Evolutionary conservation across 2,888 invertebrate genomes (phyloP), one percentile per base, ranked within the genome.

Genomic region (Aproaerema taeniolella): DNA sequence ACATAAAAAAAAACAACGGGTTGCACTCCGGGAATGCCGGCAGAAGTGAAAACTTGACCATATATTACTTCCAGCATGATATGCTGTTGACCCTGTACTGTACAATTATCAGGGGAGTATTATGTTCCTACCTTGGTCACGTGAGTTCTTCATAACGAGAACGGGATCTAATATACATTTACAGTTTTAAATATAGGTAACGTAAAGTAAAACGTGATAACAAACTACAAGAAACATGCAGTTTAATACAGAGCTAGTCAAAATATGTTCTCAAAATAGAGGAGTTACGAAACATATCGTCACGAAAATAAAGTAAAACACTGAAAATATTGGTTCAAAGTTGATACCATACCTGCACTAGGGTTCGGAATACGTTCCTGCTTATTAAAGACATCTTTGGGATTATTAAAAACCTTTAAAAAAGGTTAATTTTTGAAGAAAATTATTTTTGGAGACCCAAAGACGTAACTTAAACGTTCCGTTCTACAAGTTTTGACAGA

Each of bases 261-360:
- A 33, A 34, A 17, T 11, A 11, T 24, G 28, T n/a, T 35, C 42
- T 39, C 39, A 43, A 44, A 41, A 44, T 38, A 36, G 40, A 49
- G 45, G 42, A 49, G 80, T 83, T 82, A 85, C 79, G 82, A 83
- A 85, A 85, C 82, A 67, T 38, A 46, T 38, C 12, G 35, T n/a
- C 29, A 7, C 26, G 26, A 40, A 43, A 42, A 38, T 24, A 30
- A 2, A 15, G 15, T 15, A 1, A 9, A 33, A 20, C n/a, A 12
- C 2, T 11, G 10, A 12, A n/a, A 11, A 10, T 40, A n/a, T 24
- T 13, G 13, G 2, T 11, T 30, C 30, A 28, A 26, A 38, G 34
- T 31, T 20, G 16, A 24, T 37, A 52, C 44, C 41, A 47, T 74
- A 86, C 86, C 83, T 86, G 86, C 38, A 74, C 57, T 30, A 86